Conservation (phyloP, 1,140 invertebrate genomes). For the Hirudo medicinalis region DNA sequence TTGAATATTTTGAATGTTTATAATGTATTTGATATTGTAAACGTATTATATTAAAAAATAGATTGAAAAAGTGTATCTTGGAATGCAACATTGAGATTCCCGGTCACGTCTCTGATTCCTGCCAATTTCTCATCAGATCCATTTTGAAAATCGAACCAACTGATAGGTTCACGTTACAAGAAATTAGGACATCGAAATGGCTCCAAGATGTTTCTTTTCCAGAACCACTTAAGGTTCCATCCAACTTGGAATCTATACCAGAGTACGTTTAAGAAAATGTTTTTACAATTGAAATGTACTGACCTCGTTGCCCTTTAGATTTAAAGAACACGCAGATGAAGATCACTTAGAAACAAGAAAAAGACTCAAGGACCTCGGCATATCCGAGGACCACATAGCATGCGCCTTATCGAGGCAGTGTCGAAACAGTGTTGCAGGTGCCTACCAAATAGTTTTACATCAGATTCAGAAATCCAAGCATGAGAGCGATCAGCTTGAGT, state of each 20-base stretch:
- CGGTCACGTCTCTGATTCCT: slow-evolving; percentile 35
- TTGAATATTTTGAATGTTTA: slow-evolving; percentile 41
- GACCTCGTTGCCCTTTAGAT: slow-evolving; percentile 15
- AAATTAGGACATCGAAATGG: slow-evolving; percentile 46
- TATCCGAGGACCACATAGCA: slow-evolving; percentile 44
- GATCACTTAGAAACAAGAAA: slow-evolving; percentile 40
- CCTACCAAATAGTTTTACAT: slow-evolving; percentile 50
- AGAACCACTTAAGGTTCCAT: slow-evolving; percentile 31
- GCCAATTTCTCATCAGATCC: slow-evolving; percentile 40
- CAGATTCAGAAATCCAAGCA: slow-evolving; percentile 38
- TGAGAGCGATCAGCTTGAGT: not conserved
- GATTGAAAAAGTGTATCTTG: slow-evolving; percentile 55
- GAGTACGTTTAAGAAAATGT: slow-evolving; percentile 13
- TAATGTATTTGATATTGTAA: too few species aligned
- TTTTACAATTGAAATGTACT: not conserved
- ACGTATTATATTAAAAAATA: slow-evolving; percentile 22
- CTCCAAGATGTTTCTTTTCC: slow-evolving; percentile 39
- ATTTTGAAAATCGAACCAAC: slow-evolving; percentile 45
- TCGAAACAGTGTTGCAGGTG: slow-evolving; percentile 46
- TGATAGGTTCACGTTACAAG: slow-evolving; percentile 42
- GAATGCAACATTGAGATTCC: slow-evolving; percentile 48
- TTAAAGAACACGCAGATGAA: slow-evolving; percentile 25
- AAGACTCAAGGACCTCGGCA: slow-evolving; percentile 45
- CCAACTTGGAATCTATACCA: slow-evolving; percentile 29
- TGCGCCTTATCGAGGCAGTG: slow-evolving; percentile 42